Conservation (phyloP, 53 echinoderm and acorn worm species). For the Arbacia lixula region DNA sequence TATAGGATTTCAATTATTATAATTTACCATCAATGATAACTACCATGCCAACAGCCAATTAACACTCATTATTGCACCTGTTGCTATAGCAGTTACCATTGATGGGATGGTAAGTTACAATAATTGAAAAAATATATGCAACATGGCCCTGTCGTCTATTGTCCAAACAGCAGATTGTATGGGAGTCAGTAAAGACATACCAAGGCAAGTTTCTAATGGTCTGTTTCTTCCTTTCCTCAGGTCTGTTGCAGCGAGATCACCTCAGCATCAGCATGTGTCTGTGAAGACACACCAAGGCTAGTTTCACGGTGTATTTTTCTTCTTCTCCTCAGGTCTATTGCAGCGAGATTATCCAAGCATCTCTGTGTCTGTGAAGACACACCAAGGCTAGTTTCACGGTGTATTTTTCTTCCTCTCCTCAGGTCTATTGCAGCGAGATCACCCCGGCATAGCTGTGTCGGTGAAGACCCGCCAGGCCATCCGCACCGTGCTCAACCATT, state of each 20-base stretch:
- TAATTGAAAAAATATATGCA: no score
- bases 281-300: no score
- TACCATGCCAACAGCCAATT: no score
- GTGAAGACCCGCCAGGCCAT: slow-evolving; percentile 96
- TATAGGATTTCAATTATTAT: no score
- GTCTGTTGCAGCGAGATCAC: slow-evolving; percentile 36
- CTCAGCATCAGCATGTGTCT: slow-evolving; percentile 24
- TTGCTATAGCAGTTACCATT: no score
- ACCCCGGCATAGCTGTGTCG: slow-evolving; percentile 95
- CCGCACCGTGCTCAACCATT: slow-evolving; percentile 91
- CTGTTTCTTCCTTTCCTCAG: neutral
- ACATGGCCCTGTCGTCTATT: no score
- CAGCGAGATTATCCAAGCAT: slow-evolving; percentile 38
- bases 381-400: slow-evolving; percentile 58
- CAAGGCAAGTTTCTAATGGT: neutral
- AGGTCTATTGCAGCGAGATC: slow-evolving; percentile 89
- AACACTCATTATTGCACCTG: no score
- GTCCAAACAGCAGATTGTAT: no score
- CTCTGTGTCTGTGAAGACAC: slow-evolving; percentile 48
- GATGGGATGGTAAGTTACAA: no score
- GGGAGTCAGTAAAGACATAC: slow-evolving; percentile 36
- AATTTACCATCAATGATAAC: no score
- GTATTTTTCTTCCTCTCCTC: neutral
- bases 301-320: neutral
- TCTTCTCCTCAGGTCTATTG: slow-evolving; percentile 27